A percentile compares a stretch with the other conserved stretches of the same genome.
These are phyloP conservation scores for Lycophotia porphyrea DNA, from an alignment of 2,888 invertebrate species.

Conservation along the genomic window DNA sequence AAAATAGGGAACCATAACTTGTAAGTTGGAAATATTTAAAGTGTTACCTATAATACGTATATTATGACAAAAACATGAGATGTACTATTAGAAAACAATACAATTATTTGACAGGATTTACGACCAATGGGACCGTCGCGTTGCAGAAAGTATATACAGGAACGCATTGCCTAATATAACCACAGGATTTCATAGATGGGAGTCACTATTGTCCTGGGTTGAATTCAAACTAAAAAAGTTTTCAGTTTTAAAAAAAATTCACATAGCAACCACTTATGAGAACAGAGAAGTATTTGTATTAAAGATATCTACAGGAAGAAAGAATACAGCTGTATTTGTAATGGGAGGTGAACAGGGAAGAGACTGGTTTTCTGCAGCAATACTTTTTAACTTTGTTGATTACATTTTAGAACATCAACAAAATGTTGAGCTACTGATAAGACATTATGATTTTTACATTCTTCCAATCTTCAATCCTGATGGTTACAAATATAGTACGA, in stretches of 20 bases:
- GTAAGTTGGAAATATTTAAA: constrained; percentile 63
- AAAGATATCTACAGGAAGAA: constrained; percentile 72
- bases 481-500: constrained; percentile 81
- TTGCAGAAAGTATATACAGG: neutral
- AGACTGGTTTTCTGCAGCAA: constrained; percentile 81
- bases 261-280: constrained; percentile 78
- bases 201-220: constrained; percentile 72
- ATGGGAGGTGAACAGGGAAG: constrained; percentile 83
- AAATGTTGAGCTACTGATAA: constrained; percentile 62
- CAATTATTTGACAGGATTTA: constrained; percentile 31
- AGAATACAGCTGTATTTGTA: constrained; percentile 77
- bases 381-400: constrained; percentile 77
- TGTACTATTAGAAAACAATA: neutral
- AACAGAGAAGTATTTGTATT: constrained; percentile 78
- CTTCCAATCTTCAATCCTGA: constrained; percentile 85
- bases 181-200: constrained; percentile 70
- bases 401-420: constrained; percentile 68
- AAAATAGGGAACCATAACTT: constrained; percentile 57
- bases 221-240: constrained; percentile 64
- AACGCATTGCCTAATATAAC: constrained; percentile 40
- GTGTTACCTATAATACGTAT: neutral
- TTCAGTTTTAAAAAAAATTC: constrained; percentile 70
- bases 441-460: constrained; percentile 80
- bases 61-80: constrained; percentile 5
- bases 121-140: neutral